Base-by-base conservation (phyloP, 2,113 vertebrate genomes). In the Cheirogaleus medius region DNA sequence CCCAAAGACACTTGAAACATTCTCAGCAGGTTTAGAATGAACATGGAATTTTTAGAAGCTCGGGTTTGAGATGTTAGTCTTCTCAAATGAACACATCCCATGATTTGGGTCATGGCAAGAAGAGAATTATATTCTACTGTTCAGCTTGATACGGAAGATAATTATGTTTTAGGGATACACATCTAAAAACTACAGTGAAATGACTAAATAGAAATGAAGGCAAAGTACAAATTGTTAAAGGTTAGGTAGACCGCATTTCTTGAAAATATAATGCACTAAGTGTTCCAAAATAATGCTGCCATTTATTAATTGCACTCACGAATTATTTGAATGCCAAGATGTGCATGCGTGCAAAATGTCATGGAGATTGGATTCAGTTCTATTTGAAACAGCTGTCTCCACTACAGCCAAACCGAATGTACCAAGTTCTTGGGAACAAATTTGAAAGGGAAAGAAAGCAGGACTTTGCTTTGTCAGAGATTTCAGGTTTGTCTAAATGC, bases 331-430 rank as follows among this genome's bases (percentile, higher is more conserved):
- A 96, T 96, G 97, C 98, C 98, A 98, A 96, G 73, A 93, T 97
- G 90, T 96, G 95, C 92, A 85, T 73, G 90, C 44, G 34, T 96
- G 90, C 88, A 97, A 98, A 98, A 98, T 98, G 90, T 97, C 96
- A 97, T 88, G 77, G 90, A 98, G 97, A 98, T 97, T 97, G 97
- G 95, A 97, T 95, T 97, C 58, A 29, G 56, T 96, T 96, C 95
- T 96, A 14, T 96, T 97, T 96, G 90, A 96, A 97, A 98, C 97
- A 98, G 96, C 97, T 98, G 98, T 95, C 96, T 97, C 96, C 92
- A 86, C 94, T 89, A 82, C 49, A 97, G 96, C 94, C 96, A 96
- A 95, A 92, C 54, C 34, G 73, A 97, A 91, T 82, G 85, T 95
- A 96, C 92, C 95, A 92, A 88, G 87, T 96, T 96, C 84, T 94